Evolutionary conservation across 2,113 vertebrate genomes (phyloP).

Genomic region (Brachyistius frenatus): DNA sequence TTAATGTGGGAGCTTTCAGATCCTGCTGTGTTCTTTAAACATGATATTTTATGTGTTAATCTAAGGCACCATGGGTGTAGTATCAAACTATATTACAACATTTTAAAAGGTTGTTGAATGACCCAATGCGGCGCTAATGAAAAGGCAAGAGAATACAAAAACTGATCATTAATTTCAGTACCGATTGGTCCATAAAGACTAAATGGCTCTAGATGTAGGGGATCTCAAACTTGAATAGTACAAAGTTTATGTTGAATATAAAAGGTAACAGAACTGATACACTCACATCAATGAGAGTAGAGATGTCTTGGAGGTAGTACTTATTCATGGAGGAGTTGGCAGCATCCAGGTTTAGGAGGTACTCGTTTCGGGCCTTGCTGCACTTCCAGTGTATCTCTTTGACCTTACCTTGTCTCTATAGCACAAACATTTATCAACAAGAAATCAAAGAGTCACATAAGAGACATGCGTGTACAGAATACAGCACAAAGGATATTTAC

Average conservation of each 20-base stretch:
- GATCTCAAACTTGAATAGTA: no score
- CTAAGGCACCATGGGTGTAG: neutral
- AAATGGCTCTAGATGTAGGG: no score
- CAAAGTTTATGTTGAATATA: neutral
- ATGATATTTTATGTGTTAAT: neutral
- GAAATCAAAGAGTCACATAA: neutral
- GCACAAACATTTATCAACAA: neutral
- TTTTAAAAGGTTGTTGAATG: neutral
- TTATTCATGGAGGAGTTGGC: constrained; percentile 88
- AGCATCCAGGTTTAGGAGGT: constrained; percentile 88
- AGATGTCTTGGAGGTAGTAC: constrained; percentile 87
- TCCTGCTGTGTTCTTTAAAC: neutral
- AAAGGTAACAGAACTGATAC: neutral
- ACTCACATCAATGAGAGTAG: constrained; percentile 90
- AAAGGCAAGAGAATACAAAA: no score
- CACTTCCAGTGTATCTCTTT: constrained; percentile 89
- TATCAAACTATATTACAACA: neutral
- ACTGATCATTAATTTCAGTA: no score
- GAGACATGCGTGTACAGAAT: neutral
- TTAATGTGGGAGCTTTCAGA: neutral
- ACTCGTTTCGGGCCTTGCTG: constrained; percentile 91
- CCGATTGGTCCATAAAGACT: no score
- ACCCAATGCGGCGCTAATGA: no score
- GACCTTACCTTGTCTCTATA: constrained; percentile 88
- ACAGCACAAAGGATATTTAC: neutral